Base-by-base conservation (phyloP, 1,140 invertebrate species). In the Dreissena rostriformis region DNA sequence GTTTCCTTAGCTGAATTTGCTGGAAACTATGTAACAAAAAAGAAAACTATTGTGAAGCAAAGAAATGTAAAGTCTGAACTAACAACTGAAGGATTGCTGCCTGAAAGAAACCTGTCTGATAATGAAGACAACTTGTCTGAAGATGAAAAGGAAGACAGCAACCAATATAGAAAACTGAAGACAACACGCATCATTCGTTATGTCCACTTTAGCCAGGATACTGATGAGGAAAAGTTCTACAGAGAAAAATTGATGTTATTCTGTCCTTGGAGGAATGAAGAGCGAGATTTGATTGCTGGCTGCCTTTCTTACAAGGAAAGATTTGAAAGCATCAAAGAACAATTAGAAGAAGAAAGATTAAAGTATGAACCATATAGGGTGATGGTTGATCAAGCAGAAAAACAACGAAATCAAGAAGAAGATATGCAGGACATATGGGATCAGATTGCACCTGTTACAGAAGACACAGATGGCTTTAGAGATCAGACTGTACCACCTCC, bases 371-470 rank as follows among this genome's bases (percentile, higher is more conserved):
- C 52, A 57, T 57, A 24, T n/a, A 61, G 19, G 19, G n/a, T 61
- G n/a, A n/a, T 19, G 49, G n/a, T 75, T 57, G 55, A 75, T 75
- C 8, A 61, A n/a, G 73, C 73, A n/a, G 53, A 75, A 55, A 57
- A 8, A 75, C 55, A 26, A n/a, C 52, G 57, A 12, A 24, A 75
- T 61, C 53, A 61, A 63, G 14, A 75, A n/a, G 15, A 24, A 24
- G 73, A 61, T 57, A 61, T 61, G 73, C 71, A 80, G 11, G 55
- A 76, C 6, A 26, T 57, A 2, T 84, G 67, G 72, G 82, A 85
- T 19, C 65, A 51, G 51, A 28, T 75, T 53, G 61, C 86, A 5
- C 86, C 71, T n/a, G n/a, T n/a, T 19, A 57, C 67, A 73, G 51
- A 78, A 53, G 29, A 79, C 22, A 28, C 24, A 75, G 66, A 75